Evolutionary conservation across 2,113 vertebrate species (phyloP), one percentile per base, ranked within the genome.

Genomic region (Tetrao urogallus): DNA sequence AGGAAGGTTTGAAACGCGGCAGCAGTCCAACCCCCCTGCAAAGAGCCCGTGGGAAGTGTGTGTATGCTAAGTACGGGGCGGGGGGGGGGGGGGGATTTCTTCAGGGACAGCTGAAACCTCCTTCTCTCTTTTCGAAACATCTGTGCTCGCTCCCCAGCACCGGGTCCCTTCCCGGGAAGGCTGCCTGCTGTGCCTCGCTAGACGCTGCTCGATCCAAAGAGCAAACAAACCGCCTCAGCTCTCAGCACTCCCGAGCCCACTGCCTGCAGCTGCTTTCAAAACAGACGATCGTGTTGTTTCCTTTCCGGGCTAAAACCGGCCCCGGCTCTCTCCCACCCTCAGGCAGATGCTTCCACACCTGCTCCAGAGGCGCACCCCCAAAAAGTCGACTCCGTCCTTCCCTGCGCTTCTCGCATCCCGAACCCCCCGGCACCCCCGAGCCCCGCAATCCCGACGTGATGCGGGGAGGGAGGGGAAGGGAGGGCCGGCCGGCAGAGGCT

Each of bases 191-290:
- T 57, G 77, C 78, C 90, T 93, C 92, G 92, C 94, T 79, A 93
- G 90, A 90, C 90, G 58, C n/a, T 3, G 95, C 86, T 76, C 65
- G 40, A 89, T 94, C 95, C 92, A 89, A 87, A 82, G 69, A 79
- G 84, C 95, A 89, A 93, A 94, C 91, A 94, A 89, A 92, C 95
- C 91, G 95, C 94, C 95, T 84, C 84, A 48, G 92, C 96, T 93
- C 82, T 52, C 91, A 42, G 82, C 78, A 47, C 78, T 89, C 78
- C 38, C 42, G 76, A 91, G 92, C 93, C 83, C 86, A n/a, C 82
- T 54, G 92, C 82, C 95, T 40, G 81, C 91, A 94, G 94, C 94
- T 83, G 94, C 89, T 79, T 76, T 89, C 86, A 82, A 96, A 94
- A 93, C 96, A 94, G 94, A 94, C 90, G 70, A 61, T 47, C 43